phyloP scores from a whole-genome alignment of 2,888 invertebrate species.

The Phymatocera aterrima region DNA sequence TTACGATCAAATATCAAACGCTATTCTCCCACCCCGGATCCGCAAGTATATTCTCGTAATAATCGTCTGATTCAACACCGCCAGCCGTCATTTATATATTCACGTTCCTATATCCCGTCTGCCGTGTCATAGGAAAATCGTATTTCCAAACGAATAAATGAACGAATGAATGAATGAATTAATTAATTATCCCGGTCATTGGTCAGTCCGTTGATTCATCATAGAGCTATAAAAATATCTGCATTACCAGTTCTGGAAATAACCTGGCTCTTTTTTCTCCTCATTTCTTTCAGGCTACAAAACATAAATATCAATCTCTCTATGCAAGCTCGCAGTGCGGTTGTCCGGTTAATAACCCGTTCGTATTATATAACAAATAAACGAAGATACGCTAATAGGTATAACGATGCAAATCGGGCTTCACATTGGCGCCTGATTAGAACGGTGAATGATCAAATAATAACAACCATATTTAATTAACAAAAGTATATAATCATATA shows the following conservation, averaged over 20 bases:
- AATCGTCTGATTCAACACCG: neutral
- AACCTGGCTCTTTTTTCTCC: neutral
- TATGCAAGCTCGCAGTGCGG: too few relatives aligned
- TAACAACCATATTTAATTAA: too few relatives aligned
- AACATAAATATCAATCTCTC: neutral
- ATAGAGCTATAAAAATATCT: neutral
- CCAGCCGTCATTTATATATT: neutral
- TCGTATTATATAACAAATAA: too few relatives aligned
- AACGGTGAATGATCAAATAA: neutral
- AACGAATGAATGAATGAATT: too few relatives aligned
- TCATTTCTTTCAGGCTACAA: neutral
- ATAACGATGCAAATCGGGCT: too few relatives aligned
- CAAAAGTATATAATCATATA: too few relatives aligned
- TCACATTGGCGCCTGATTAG: neutral
- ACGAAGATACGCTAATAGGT: too few relatives aligned
- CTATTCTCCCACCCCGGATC: neutral
- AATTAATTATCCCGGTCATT: neutral
- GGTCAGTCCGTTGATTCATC: slow-evolving; percentile 4
- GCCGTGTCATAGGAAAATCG: neutral
- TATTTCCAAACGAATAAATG: neutral
- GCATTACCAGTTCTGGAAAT: neutral
- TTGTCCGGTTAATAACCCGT: too few relatives aligned
- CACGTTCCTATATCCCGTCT: neutral
- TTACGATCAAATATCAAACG: slow-evolving; percentile 4
- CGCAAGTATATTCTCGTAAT: neutral